phyloP scores from a whole-genome alignment of 2,888 invertebrate species.

The Limnephilus auricula region DNA sequence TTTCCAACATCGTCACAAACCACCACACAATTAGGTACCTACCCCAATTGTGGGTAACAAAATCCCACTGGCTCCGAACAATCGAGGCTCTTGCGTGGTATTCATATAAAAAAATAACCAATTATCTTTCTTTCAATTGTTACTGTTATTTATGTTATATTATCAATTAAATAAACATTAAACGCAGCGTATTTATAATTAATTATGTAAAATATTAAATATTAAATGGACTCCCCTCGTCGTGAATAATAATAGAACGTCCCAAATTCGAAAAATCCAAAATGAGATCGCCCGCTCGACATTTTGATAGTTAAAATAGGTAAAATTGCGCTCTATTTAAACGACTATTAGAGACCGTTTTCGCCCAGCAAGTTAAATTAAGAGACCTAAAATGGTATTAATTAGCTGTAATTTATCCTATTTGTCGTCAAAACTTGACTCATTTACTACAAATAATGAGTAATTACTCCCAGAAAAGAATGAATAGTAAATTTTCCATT shows the following conservation, averaged over 20 bases:
- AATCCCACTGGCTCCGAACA: too few species aligned
- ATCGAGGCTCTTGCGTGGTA: too few species aligned
- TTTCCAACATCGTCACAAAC: too few species aligned
- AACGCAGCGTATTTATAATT: conserved; percentile 59
- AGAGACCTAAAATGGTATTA: background rate
- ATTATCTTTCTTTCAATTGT: background rate
- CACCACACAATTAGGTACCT: too few species aligned
- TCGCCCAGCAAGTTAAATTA: conserved; percentile 3
- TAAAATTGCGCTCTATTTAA: conserved; percentile 8
- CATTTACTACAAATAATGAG: conserved; percentile 11
- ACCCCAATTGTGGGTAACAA: too few species aligned
- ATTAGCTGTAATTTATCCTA: background rate
- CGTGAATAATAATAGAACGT: conserved; percentile 11
- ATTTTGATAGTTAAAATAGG: conserved; percentile 33
- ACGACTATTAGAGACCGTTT: background rate
- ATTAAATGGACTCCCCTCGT: conserved; percentile 34
- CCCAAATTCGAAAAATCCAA: conserved; percentile 53
- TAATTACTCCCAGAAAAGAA: background rate
- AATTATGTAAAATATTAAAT: conserved; percentile 28
- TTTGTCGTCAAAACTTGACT: background rate
- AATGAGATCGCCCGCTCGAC: conserved; percentile 50
- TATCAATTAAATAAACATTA: conserved; percentile 67
- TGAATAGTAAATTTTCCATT: background rate
- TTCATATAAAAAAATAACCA: background rate
- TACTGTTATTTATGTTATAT: conserved; percentile 77